These are phyloP conservation scores for Morinoia aosen DNA, from an alignment of 2,888 invertebrate genomes.

Conservation along the genomic window DNA sequence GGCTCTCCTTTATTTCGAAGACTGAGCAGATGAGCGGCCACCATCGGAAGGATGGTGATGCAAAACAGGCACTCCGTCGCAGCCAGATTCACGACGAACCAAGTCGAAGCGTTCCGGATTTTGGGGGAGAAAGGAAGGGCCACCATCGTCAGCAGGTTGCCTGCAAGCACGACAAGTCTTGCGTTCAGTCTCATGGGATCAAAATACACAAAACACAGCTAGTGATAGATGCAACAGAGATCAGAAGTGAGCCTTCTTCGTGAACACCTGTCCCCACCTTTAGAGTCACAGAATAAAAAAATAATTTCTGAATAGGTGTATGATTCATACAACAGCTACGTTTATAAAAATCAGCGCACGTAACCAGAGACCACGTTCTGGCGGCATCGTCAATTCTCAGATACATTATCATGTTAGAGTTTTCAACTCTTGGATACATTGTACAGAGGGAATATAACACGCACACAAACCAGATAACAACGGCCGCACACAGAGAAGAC, in stretches of 20 bases:
- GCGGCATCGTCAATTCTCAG: no score
- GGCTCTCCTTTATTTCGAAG: slow-evolving; percentile 41
- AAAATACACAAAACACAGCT: neutral
- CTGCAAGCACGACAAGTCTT: slow-evolving; percentile 35
- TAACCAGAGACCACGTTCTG: no score
- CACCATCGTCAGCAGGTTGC: slow-evolving; percentile 65
- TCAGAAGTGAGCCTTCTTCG: neutral
- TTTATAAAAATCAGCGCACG: no score
- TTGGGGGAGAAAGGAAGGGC: slow-evolving; percentile 60
- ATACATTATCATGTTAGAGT: no score
- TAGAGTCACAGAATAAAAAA: no score
- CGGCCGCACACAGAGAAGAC: no score
- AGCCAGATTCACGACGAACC: slow-evolving; percentile 66
- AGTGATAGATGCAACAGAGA: neutral
- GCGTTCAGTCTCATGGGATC: neutral
- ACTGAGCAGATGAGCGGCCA: slow-evolving; percentile 63
- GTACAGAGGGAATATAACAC: no score
- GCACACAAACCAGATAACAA: no score
- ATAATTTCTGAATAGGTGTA: neutral
- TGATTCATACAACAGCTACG: no score
- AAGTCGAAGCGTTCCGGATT: slow-evolving; percentile 64
- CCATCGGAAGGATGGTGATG: slow-evolving; percentile 67
- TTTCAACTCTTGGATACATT: no score
- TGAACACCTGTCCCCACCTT: no score
- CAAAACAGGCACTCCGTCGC: slow-evolving; percentile 65